phyloP scores from a whole-genome alignment of 2,888 invertebrate genomes.

The Pegoplata infirma region DNA sequence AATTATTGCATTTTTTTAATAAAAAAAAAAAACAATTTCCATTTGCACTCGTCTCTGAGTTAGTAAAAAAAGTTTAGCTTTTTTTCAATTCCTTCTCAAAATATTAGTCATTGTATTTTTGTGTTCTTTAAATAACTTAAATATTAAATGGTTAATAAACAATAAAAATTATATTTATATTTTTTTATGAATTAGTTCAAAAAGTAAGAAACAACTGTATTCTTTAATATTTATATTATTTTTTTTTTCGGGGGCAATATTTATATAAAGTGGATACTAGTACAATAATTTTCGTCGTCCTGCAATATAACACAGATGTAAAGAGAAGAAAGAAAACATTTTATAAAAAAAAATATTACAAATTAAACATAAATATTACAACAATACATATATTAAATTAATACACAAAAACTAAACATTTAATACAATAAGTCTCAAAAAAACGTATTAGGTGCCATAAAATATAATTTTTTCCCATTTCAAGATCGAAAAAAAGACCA shows the following conservation, averaged over 20 bases:
- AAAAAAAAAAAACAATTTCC: not conserved
- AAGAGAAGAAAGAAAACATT: slow-evolving; percentile 74
- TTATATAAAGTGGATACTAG: slow-evolving; percentile 77
- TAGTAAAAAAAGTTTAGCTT: not conserved
- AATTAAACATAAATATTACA: slow-evolving; percentile 36
- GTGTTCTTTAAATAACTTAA: slow-evolving; percentile 48
- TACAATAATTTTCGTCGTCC: slow-evolving; percentile 83
- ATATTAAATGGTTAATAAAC: slow-evolving; percentile 51
- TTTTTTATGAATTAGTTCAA: slow-evolving; percentile 45
- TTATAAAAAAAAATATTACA: slow-evolving; percentile 53
- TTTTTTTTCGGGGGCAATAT: slow-evolving; percentile 56
- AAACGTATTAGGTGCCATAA: no score
- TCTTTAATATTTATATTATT: slow-evolving; percentile 16
- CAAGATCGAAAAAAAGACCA: no score
- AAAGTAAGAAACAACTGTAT: slow-evolving; percentile 49
- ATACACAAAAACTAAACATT: not conserved
- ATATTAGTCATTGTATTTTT: slow-evolving; percentile 33
- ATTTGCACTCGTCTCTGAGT: not conserved
- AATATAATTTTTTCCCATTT: no score
- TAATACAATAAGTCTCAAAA: not conserved
- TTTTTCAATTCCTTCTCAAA: slow-evolving; percentile 19
- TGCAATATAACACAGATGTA: slow-evolving; percentile 80
- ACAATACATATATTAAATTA: slow-evolving; percentile 21
- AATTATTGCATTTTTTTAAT: not conserved
- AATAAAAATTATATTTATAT: slow-evolving; percentile 32